phyloP scores from a whole-genome alignment of 2,888 invertebrate genomes.

The Erebia epiphron region DNA sequence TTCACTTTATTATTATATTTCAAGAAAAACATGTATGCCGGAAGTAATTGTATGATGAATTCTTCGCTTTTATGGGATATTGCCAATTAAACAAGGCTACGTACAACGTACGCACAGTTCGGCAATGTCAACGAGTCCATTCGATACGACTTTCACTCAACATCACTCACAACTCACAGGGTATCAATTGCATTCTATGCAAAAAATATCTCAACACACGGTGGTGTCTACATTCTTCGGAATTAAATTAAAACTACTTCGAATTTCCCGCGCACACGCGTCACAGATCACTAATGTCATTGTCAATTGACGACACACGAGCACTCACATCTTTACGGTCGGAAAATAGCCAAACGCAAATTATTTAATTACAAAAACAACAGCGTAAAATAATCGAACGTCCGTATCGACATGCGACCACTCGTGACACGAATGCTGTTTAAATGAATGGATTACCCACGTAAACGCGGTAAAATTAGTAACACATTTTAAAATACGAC shows the following conservation, averaged over 20 bases:
- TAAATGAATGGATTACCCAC: slow-evolving; percentile 49
- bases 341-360: slow-evolving; percentile 49
- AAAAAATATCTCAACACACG: slow-evolving; percentile 32
- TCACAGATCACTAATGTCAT: slow-evolving; percentile 55
- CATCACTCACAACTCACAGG: slow-evolving; percentile 34
- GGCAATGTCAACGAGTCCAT: slow-evolving; percentile 65
- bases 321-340: slow-evolving; percentile 42
- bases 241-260: slow-evolving; percentile 47
- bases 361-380: slow-evolving; percentile 40
- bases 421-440: slow-evolving; percentile 40
- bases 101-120: slow-evolving; percentile 47
- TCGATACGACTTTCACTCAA: slow-evolving; percentile 66
- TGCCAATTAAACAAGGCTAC: slow-evolving; percentile 69
- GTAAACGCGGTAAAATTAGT: slow-evolving; percentile 39
- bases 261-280: slow-evolving; percentile 67
- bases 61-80: slow-evolving; percentile 60
- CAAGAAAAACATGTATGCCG: slow-evolving; percentile 50
- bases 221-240: slow-evolving; percentile 36
- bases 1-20: slow-evolving; percentile 27
- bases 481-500: slow-evolving; percentile 51
- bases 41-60: slow-evolving; percentile 56
- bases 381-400: slow-evolving; percentile 28
- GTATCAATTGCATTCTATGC: slow-evolving; percentile 33
- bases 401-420: slow-evolving; percentile 38
- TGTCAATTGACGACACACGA: slow-evolving; percentile 53